A percentile compares a stretch with the other conserved stretches of the same genome.
These are phyloP conservation scores for Karalla daura DNA, from an alignment of 2,797 vertebrate species.

Conservation along the genomic window DNA sequence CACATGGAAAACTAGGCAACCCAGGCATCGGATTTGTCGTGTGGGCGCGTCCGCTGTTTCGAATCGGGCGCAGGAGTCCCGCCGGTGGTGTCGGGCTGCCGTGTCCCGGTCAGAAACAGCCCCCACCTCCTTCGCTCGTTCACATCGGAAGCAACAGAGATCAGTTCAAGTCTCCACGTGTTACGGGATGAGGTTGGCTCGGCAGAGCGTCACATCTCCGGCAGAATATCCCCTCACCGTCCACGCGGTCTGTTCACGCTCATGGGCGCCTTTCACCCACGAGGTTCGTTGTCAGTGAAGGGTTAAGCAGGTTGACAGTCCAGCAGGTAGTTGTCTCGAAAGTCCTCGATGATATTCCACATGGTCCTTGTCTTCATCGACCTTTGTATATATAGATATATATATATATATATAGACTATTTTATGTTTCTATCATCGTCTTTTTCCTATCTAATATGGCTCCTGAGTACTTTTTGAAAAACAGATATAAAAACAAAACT, in stretches of 20 bases:
- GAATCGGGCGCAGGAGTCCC: constrained; percentile 49
- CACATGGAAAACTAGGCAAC: constrained; percentile 81
- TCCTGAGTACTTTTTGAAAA: constrained; percentile 83
- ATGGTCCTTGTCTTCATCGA: constrained; percentile 31
- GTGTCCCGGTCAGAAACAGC: constrained; percentile 42
- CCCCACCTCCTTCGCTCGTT: constrained; percentile 31
- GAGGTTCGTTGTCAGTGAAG: constrained; percentile 32
- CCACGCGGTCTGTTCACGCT: constrained; percentile 46
- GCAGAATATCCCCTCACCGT: constrained; percentile 40
- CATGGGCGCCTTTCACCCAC: constrained; percentile 40
- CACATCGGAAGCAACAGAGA: constrained; percentile 57
- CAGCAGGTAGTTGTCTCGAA: constrained; percentile 57
- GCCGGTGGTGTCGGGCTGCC: constrained; percentile 45
- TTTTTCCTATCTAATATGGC: constrained; percentile 81
- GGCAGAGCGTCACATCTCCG: constrained; percentile 38
- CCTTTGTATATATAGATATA: no score
- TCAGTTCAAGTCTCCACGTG: constrained; percentile 55
- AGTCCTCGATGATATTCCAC: constrained; percentile 65
- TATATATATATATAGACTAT: no score
- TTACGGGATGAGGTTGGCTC: constrained; percentile 55
- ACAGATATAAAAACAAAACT: constrained; percentile 74
- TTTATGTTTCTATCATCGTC: constrained; percentile 39
- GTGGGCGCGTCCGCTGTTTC: constrained; percentile 59
- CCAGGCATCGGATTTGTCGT: constrained; percentile 73
- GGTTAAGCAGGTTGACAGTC: constrained; percentile 41